These are phyloP conservation scores for Ara ararauna DNA, from an alignment of 2,797 vertebrate genomes.

Conservation along the genomic window DNA sequence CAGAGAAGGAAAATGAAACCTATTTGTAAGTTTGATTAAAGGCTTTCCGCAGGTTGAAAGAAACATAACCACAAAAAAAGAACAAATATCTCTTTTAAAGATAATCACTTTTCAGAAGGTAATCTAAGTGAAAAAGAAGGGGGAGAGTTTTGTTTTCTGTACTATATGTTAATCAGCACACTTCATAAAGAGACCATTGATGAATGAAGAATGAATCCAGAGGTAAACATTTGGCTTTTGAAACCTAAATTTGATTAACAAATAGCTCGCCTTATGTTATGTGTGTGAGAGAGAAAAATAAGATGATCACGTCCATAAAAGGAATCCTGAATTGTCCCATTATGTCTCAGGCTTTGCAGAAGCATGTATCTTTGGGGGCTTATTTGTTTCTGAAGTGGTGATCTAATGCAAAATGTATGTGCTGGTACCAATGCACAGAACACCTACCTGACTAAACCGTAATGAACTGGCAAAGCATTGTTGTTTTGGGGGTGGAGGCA, in stretches of 20 bases:
- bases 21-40: slow-evolving; percentile 68
- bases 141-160: slow-evolving; percentile 74
- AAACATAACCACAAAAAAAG: slow-evolving; percentile 73
- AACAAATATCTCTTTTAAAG: slow-evolving; percentile 66
- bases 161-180: slow-evolving; percentile 71
- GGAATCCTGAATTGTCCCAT: slow-evolving; percentile 45
- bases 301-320: slow-evolving; percentile 43
- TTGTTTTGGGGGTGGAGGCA: background rate
- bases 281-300: slow-evolving; percentile 31
- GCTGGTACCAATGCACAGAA: slow-evolving; percentile 10
- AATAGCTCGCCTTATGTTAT: slow-evolving; percentile 66
- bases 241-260: slow-evolving; percentile 77
- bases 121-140: slow-evolving; percentile 53
- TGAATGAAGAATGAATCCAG: slow-evolving; percentile 57
- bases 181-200: slow-evolving; percentile 76
- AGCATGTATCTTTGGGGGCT: slow-evolving; percentile 54
- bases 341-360: slow-evolving; percentile 51
- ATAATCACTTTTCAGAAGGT: slow-evolving; percentile 57
- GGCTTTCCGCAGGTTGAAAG: slow-evolving; percentile 59
- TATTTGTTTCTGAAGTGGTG: slow-evolving; percentile 46
- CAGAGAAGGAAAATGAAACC: slow-evolving; percentile 56
- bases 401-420: slow-evolving; percentile 53
- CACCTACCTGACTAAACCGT: slow-evolving; percentile 37
- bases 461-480: slow-evolving; percentile 12
- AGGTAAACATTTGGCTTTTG: slow-evolving; percentile 62